Base-by-base conservation (phyloP, 2,113 vertebrate genomes). In the Uria aalge region DNA sequence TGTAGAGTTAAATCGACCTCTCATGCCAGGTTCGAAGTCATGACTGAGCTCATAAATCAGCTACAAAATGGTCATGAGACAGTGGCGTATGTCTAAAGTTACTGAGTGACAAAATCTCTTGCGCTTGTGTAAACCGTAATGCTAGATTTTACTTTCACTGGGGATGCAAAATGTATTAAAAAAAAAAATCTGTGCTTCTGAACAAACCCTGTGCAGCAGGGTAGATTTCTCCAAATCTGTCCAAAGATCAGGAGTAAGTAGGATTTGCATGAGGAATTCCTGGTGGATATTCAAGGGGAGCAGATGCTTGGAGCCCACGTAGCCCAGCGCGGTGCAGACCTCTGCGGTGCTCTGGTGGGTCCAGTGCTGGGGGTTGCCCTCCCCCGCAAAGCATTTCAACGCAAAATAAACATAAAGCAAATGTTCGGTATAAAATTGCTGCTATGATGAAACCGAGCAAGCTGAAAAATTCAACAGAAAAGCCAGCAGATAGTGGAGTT, bases 11-110 rank as follows among this genome's bases (percentile, higher is more conserved):
- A 88, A 80, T 29, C 50, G 69, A 9, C 15, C 17, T 29, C 22
- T 92, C 32, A 2, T 34, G 50, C 45, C 85, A 80, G 62, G 43
- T 45, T 92, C 3, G 0, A 69, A 93, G 32, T 34, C 59, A 74
- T 40, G 23, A 30, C 85, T 40, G 72, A 83, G 85, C 11, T 91
- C 75, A 1, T 88, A 96, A 94, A 96, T 95, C 96, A 94, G 47
- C 32, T 47, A 72, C 71, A 95, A 91, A 96, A 83, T 32, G 71
- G 41, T 62, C 20, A 17, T 45, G 84, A 92, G 87, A 53, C 73
- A 55, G 66, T 0, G 0, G 4, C 1, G 3, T 56, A 24, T 60
- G 47, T 97, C 81, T 94, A 53, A 90, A 79, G 90, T 92, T 94
- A 93, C 92, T 26, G 85, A 4, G 75, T 79, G 73, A 94, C 69